Conservation (phyloP, 2,797 vertebrate genomes). For the Picus viridis region DNA sequence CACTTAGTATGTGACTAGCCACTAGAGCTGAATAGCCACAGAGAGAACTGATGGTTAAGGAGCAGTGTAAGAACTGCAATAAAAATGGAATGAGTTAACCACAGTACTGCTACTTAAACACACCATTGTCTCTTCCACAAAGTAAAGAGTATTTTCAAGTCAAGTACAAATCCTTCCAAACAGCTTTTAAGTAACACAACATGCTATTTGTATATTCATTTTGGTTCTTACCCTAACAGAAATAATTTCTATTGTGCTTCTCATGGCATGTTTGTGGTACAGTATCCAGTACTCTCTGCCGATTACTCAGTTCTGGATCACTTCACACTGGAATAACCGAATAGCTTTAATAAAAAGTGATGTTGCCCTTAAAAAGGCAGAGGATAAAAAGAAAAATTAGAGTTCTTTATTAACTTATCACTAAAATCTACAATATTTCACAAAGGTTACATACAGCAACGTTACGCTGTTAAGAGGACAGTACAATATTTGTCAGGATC, state of each 20-base stretch:
- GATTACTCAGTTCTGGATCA: slow-evolving; percentile 18
- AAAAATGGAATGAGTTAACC: background rate
- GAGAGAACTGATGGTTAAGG: background rate
- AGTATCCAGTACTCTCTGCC: background rate
- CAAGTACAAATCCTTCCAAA: slow-evolving; percentile 30
- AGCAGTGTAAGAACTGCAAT: background rate
- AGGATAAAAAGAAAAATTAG: slow-evolving; percentile 53
- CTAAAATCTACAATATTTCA: slow-evolving; percentile 66
- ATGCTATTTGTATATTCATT: slow-evolving; percentile 4
- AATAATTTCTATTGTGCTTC: slow-evolving; percentile 70
- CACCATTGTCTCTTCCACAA: background rate
- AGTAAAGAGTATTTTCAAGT: slow-evolving; percentile 1
- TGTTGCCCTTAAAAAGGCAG: slow-evolving; percentile 68
- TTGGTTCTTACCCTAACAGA: slow-evolving; percentile 24
- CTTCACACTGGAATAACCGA: slow-evolving; percentile 39
- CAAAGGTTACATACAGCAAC: slow-evolving; percentile 58
- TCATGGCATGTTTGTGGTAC: slow-evolving; percentile 19
- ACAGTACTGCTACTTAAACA: background rate
- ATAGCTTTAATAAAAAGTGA: slow-evolving; percentile 70
- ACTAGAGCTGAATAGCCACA: background rate
- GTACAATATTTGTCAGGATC: slow-evolving; percentile 48
- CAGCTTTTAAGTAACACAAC: background rate
- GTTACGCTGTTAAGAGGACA: slow-evolving; percentile 41
- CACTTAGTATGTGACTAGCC: background rate
- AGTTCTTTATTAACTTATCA: slow-evolving; percentile 52